Evolutionary conservation across 2,888 invertebrate genomes (phyloP).

Genomic region (Phortica okadai): DNA sequence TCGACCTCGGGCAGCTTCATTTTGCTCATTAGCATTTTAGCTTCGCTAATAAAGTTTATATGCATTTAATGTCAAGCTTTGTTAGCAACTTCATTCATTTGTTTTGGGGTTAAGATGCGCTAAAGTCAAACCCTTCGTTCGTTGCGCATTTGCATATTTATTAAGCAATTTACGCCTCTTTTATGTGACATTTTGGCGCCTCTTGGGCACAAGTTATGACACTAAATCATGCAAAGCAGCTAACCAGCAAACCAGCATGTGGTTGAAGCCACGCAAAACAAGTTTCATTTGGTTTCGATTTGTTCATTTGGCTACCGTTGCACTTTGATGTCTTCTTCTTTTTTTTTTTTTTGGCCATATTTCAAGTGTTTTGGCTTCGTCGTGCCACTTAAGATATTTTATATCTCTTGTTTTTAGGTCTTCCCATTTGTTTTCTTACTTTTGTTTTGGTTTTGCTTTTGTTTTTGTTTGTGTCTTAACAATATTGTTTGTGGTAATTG

Average conservation of each 20-base stretch:
- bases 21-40: slow-evolving; percentile 8
- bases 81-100: too few relatives aligned
- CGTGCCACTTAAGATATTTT: slow-evolving; percentile 1
- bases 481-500: not conserved
- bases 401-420: not conserved
- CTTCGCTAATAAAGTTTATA: not conserved
- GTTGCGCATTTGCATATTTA: slow-evolving; percentile 22
- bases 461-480: slow-evolving; percentile 4
- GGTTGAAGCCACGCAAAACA: slow-evolving; percentile 5
- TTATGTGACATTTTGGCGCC: slow-evolving; percentile 24
- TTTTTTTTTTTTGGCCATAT: not conserved
- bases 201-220: not conserved
- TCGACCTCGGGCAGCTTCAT: not conserved
- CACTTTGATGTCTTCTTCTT: slow-evolving; percentile 23
- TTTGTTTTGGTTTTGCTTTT: not conserved
- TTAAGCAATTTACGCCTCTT: slow-evolving; percentile 20
- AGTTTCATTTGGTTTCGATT: slow-evolving; percentile 40
- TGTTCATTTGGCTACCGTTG: slow-evolving; percentile 31
- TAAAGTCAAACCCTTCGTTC: not conserved
- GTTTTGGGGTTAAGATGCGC: too few relatives aligned
- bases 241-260: not conserved
- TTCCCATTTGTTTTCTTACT: not conserved
- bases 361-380: not conserved
- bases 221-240: not conserved
- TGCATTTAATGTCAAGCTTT: not conserved